A percentile compares a stretch with the other conserved stretches of the same genome.
Conservation (phyloP, 2,888 invertebrate genomes). For the Acleris holmiana region DNA sequence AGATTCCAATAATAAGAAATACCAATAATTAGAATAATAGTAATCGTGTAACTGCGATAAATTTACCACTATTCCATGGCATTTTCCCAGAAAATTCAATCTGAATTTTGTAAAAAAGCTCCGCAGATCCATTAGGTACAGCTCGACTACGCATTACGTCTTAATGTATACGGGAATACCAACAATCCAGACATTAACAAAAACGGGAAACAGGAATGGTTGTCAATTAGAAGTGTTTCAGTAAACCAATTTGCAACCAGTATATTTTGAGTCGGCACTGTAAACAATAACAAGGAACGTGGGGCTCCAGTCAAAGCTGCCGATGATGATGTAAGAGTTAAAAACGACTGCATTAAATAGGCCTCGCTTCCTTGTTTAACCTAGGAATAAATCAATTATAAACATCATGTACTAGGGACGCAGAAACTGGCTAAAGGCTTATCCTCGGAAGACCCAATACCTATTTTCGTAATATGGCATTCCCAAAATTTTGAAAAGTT, state of each 20-base stretch:
- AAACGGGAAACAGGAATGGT: constrained; percentile 7
- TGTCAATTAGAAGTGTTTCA: constrained; percentile 37
- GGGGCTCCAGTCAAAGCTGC: constrained; percentile 33
- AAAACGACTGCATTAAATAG: constrained; percentile 26
- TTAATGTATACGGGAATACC: background rate
- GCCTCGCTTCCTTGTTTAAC: constrained; percentile 26
- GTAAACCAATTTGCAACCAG: constrained; percentile 36
- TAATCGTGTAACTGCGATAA: no score
- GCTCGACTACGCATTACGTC: constrained; percentile 6
- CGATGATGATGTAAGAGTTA: constrained; percentile 26
- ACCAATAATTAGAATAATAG: no score
- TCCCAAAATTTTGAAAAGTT: no score
- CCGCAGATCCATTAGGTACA: background rate
- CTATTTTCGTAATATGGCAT: no score
- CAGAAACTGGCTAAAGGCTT: background rate
- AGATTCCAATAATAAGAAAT: no score
- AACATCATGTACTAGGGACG: background rate
- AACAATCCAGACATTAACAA: constrained; percentile 22
- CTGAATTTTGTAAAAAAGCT: background rate
- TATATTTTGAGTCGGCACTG: constrained; percentile 39
- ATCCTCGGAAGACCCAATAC: no score
- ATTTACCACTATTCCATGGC: no score
- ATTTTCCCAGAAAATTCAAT: background rate
- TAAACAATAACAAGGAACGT: constrained; percentile 41
- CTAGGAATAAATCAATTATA: background rate